phyloP scores from a whole-genome alignment of 2,113 vertebrate genomes.

The Sturnira hondurensis region DNA sequence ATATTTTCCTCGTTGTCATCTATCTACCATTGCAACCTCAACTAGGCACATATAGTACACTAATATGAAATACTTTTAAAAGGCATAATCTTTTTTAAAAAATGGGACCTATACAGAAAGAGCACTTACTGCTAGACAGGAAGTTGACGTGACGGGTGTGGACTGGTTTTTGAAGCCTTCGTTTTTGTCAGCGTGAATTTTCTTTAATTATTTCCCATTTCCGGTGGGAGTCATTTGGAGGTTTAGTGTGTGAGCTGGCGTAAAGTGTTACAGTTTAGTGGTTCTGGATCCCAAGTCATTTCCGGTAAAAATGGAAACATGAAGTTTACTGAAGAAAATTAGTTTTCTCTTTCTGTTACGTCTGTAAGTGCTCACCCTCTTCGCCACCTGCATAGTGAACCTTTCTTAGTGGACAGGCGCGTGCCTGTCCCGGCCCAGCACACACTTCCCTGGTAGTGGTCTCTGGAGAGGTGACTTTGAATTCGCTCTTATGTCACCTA shows the following conservation, averaged over 20 bases:
- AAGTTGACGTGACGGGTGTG: constrained; percentile 35
- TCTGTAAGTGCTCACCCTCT: constrained; percentile 77
- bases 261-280: constrained; percentile 15
- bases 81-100: not conserved
- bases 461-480: constrained; percentile 90
- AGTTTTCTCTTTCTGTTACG: constrained; percentile 77
- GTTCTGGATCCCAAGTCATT: constrained; percentile 11
- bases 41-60: not conserved
- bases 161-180: constrained; percentile 33
- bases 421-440: constrained; percentile 82
- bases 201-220: constrained; percentile 15
- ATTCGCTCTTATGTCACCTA: constrained; percentile 93
- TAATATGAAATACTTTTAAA: constrained; percentile 35
- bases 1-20: not conserved
- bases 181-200: constrained; percentile 53
- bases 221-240: constrained; percentile 42
- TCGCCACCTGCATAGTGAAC: constrained; percentile 75
- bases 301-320: not conserved
- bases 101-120: not conserved
- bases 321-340: constrained; percentile 56
- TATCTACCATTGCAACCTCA: constrained; percentile 15
- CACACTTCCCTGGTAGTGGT: constrained; percentile 86
- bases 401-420: constrained; percentile 73
- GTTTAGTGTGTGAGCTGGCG: not conserved
- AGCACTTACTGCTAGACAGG: not conserved